A percentile compares a stretch with the other conserved stretches of the same genome.
Evolutionary conservation across 1,140 invertebrate species (phyloP).

Genomic region (Hetaerina americana): DNA sequence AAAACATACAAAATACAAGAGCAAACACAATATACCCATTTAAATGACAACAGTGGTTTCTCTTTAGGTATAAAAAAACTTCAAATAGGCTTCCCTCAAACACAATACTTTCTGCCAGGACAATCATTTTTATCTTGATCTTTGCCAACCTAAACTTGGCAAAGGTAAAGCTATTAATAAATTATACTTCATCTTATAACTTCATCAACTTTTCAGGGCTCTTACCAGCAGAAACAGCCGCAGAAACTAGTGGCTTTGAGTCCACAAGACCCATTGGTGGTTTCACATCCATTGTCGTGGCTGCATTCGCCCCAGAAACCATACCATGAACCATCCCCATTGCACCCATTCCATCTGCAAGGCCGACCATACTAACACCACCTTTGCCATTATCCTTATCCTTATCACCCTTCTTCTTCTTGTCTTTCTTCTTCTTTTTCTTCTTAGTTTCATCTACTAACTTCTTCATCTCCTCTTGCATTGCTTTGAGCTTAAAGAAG

Average conservation of each 20-base stretch:
- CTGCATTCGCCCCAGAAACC: slow-evolving; percentile 6
- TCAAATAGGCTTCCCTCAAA: no score
- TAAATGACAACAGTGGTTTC: no score
- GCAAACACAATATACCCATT: no score
- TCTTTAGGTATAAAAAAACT: no score
- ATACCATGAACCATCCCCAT: slow-evolving; percentile 13
- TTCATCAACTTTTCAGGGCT: no score
- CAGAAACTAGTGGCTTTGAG: not conserved
- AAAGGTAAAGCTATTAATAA: no score
- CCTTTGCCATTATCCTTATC: slow-evolving; percentile 16
- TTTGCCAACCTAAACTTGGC: no score
- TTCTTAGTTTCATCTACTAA: slow-evolving; percentile 63
- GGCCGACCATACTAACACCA: not conserved
- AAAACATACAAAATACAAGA: no score
- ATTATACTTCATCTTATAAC: no score
- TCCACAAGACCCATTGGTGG: slow-evolving; percentile 1
- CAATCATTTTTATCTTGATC: no score
- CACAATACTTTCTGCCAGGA: no score
- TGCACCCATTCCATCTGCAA: slow-evolving; percentile 14
- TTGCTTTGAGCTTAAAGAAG: slow-evolving; percentile 64
- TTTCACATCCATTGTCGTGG: slow-evolving; percentile 9
- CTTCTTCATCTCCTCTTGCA: slow-evolving; percentile 88
- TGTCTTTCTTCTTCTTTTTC: slow-evolving; percentile 65
- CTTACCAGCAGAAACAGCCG: not conserved
- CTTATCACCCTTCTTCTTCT: slow-evolving; percentile 53